These are phyloP conservation scores for Shinisaurus crocodilurus DNA, from an alignment of 2,113 vertebrate genomes.

Conservation along the genomic window DNA sequence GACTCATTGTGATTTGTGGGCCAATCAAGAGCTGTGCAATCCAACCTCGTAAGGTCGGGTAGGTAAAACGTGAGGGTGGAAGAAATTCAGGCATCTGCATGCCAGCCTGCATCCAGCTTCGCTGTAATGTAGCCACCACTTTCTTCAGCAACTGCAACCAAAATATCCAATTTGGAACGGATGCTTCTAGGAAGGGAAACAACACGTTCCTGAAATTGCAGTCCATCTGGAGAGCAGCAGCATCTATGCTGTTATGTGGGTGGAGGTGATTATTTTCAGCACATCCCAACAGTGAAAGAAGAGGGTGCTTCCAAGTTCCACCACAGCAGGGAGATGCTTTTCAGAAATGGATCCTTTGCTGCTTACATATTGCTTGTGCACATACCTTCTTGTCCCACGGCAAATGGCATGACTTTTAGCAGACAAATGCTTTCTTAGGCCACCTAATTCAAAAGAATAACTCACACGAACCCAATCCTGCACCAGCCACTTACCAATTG, in stretches of 20 bases:
- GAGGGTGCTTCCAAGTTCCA: neutral
- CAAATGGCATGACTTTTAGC: rapidly evolving
- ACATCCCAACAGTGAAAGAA: neutral
- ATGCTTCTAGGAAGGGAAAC: neutral
- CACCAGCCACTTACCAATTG: too few species aligned
- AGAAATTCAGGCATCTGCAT: neutral
- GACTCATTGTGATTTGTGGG: neutral
- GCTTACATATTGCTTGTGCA: neutral
- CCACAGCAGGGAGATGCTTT: neutral
- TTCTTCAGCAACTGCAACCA: neutral
- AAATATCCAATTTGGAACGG: neutral
- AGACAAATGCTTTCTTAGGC: neutral
- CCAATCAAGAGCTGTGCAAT: neutral
- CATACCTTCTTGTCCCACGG: rapidly evolving
- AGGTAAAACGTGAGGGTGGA: neutral
- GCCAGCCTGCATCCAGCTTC: neutral
- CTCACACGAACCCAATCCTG: too few species aligned
- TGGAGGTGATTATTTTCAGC: neutral
- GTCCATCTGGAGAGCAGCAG: neutral
- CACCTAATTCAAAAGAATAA: neutral
- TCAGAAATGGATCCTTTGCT: neutral
- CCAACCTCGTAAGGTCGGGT: too few species aligned
- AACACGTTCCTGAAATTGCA: neutral
- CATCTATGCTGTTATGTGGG: neutral
- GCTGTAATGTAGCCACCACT: too few species aligned